phyloP scores from a whole-genome alignment of 2,888 invertebrate genomes.

The Formica aserva region DNA sequence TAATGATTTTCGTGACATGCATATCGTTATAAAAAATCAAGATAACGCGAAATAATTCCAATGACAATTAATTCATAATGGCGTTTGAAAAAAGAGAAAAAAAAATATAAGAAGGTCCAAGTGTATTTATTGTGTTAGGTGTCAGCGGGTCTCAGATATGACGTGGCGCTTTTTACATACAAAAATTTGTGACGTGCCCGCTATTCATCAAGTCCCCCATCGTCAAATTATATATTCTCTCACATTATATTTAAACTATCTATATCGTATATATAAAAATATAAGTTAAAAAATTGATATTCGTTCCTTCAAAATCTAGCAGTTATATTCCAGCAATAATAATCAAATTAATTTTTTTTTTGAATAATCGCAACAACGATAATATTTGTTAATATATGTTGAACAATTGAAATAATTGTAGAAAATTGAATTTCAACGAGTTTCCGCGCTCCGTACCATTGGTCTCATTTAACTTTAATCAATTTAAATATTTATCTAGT shows the following conservation, averaged over 20 bases:
- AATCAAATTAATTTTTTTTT: neutral
- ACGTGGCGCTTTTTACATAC: neutral
- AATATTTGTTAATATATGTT: neutral
- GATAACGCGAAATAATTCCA: neutral
- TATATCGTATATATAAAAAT: neutral
- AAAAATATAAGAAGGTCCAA: neutral
- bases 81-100: neutral
- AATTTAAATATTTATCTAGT: neutral
- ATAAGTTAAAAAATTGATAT: neutral
- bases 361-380: neutral
- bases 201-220: neutral
- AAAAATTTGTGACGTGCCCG: neutral
- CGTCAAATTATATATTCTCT: neutral
- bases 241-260: neutral
- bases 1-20: neutral
- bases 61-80: neutral
- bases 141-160: neutral
- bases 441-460: neutral
- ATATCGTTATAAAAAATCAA: constrained; percentile 11
- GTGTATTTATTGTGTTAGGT: neutral
- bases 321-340: neutral
- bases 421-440: neutral
- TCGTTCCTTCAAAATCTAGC: neutral
- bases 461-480: neutral
- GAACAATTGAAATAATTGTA: neutral